Base-by-base conservation (phyloP, 2,888 invertebrate genomes). In the Sinelater perroti region DNA sequence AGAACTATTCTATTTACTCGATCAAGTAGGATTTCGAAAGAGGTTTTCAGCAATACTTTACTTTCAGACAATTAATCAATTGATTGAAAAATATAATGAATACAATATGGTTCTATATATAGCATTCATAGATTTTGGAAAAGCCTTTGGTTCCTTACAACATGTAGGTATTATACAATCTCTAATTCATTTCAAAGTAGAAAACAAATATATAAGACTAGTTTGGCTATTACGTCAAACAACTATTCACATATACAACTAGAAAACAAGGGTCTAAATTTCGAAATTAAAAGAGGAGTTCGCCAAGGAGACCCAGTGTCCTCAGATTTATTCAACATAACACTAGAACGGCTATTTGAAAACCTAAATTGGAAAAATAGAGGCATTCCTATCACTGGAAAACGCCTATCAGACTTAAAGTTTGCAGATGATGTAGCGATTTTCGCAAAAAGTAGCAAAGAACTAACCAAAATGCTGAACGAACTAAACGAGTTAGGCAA, bases 301-400 rank as follows among this genome's bases (percentile, higher is more conserved):
- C 14, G 33, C 33, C 33, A 33, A 33, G 4, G 33, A 2, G 33
- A 33, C 13, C 30, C 30, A 30, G 10, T 30, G 11, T 30, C 30
- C 30, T 11, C 30, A 30, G n/a, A 30, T n/a, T 30, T 33, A 33
- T 33, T 33, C 8, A 33, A 33, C 3, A 33, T 33, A 10, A 33
- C 33, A 33, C 7, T 33, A 33, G 33, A 33, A 33, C 14, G 16
- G 6, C 8, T 33, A 33, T 33, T 33, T 8, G 3, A 33, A 33
- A 33, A 33, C 8, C 10, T 33, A 10, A 33, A 33, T 16, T 11
- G 33, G 33, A 13, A 33, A 33, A 33, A 13, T 13, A 33, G 14
- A 13, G 33, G 33, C 3, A 33, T 33, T 8, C 33, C 14, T 5
- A 13, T 33, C 13, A 33, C 13, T 8, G 33, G 33, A 33, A 33